Evolutionary conservation across 30 jellyfish, hydroid and myxozoan genomes (phyloP).

Genomic region (Aurelia aurita): DNA sequence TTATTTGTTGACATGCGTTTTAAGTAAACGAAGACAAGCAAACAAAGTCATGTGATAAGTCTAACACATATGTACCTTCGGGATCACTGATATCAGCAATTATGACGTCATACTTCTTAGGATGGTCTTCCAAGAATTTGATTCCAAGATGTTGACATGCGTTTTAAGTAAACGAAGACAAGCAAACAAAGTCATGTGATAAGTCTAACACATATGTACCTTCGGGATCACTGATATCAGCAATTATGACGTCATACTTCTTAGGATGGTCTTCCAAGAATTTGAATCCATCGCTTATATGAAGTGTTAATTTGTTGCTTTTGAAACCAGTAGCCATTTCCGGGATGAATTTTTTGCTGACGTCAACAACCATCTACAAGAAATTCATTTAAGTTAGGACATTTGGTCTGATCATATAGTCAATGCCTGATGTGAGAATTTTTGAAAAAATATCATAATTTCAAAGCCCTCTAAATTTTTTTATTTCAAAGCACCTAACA

Average conservation of each 20-base stretch:
- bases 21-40: no score
- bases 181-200: no score
- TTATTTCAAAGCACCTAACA: no score
- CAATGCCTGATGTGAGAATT: no score
- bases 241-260: constrained; percentile 80
- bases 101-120: constrained; percentile 68
- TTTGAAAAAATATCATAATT: no score
- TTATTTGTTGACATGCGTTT: no score
- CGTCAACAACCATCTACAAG: constrained; percentile 77
- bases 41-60: no score
- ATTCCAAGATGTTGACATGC: no score
- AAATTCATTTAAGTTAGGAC: background rate
- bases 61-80: constrained; percentile 37
- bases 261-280: constrained; percentile 39
- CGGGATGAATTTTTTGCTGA: constrained; percentile 64
- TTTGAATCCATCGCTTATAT: constrained; percentile 67
- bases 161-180: no score
- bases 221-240: constrained; percentile 87
- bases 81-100: constrained; percentile 85
- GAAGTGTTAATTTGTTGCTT: constrained; percentile 41
- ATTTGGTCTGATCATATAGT: no score
- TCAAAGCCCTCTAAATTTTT: no score
- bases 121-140: constrained; percentile 33
- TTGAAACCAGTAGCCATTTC: constrained; percentile 77
- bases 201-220: constrained; percentile 40